Percentiles rank a stretch among this genome's conserved stretches.
Evolutionary conservation across 2,888 invertebrate genomes (phyloP).

Genomic region (Microplitis manilae): DNA sequence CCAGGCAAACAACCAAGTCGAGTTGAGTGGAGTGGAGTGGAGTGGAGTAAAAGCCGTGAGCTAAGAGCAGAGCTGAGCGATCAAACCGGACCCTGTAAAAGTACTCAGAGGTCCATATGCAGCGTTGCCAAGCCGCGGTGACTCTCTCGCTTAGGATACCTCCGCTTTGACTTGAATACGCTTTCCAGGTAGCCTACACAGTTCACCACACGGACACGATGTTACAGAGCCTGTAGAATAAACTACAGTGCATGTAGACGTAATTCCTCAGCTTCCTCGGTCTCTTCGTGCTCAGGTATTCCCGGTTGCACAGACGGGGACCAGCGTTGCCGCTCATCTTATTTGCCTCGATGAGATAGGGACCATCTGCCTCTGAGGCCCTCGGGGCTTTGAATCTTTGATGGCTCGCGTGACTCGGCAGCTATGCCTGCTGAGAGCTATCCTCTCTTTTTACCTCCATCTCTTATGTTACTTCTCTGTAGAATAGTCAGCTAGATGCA

Average conservation of each 20-base stretch:
- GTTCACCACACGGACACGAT: background rate
- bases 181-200: background rate
- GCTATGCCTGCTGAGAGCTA: slow-evolving; percentile 56
- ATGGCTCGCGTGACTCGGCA: slow-evolving; percentile 70
- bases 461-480: background rate
- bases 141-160: background rate
- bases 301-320: slow-evolving; percentile 37
- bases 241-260: background rate
- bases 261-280: slow-evolving; percentile 9
- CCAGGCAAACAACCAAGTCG: background rate
- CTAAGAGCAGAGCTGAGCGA: slow-evolving; percentile 1
- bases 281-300: slow-evolving; percentile 35
- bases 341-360: slow-evolving; percentile 47
- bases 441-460: slow-evolving; percentile 8
- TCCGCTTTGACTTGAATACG: background rate
- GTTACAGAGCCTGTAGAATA: too few relatives aligned
- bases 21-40: background rate
- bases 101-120: slow-evolving; percentile 30
- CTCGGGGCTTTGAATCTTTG: slow-evolving; percentile 69
- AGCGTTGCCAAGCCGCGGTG: slow-evolving; percentile 26
- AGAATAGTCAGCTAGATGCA: background rate
- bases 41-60: background rate
- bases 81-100: slow-evolving; percentile 21
- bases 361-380: slow-evolving; percentile 68
- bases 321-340: slow-evolving; percentile 38